Percentiles rank a stretch among this genome's conserved stretches.
Conservation (phyloP, 2,797 vertebrate genomes). For the Falco biarmicus region DNA sequence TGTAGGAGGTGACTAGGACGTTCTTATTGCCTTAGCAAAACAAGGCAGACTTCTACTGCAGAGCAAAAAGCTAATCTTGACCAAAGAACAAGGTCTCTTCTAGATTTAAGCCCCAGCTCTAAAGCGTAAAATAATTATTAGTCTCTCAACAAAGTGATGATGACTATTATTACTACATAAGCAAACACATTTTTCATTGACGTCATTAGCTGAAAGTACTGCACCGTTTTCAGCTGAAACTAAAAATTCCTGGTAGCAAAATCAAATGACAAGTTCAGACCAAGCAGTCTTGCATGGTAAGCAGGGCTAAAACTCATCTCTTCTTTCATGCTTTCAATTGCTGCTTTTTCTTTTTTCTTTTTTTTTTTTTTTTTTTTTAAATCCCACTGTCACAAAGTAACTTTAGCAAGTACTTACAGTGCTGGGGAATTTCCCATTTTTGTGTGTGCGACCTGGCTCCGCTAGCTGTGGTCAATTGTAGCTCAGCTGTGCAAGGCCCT, state of each 20-base stretch:
- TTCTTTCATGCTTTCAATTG: background rate
- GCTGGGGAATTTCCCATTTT: background rate
- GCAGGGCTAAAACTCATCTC: background rate
- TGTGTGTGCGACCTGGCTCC: background rate
- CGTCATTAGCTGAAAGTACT: background rate
- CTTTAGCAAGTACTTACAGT: background rate
- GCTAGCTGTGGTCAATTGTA: accelerated
- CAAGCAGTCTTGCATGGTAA: background rate
- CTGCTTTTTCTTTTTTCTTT: background rate
- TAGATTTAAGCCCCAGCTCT: background rate
- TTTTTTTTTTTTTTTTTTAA: too few species aligned
- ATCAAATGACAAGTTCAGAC: background rate
- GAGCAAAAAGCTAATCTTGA: background rate
- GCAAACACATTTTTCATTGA: background rate
- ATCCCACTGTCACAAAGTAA: background rate
- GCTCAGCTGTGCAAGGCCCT: background rate
- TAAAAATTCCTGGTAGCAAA: background rate
- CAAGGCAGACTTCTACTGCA: background rate
- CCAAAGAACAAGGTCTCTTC: background rate
- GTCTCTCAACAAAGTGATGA: background rate
- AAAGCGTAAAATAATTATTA: background rate
- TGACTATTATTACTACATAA: background rate
- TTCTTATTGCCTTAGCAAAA: background rate
- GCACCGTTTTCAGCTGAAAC: background rate
- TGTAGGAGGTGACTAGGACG: background rate